Evolutionary conservation across 1,140 invertebrate genomes (phyloP).

Genomic region (Campodea augens): DNA sequence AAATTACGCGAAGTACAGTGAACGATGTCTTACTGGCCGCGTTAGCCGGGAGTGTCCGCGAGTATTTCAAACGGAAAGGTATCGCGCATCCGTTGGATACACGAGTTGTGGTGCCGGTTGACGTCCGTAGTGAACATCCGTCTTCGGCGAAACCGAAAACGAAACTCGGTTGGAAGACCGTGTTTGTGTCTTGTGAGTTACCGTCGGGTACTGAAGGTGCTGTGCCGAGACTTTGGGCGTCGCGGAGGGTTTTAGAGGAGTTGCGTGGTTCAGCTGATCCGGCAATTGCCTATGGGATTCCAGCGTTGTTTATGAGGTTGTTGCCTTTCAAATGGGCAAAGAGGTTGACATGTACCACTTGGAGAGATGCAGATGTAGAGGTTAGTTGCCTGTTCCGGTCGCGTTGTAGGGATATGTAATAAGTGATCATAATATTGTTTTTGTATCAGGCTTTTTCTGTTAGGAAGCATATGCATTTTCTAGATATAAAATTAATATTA

Average conservation of each 20-base stretch:
- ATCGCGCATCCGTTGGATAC: slow-evolving; percentile 29
- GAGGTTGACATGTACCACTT: too few species aligned
- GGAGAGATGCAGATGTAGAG: too few species aligned
- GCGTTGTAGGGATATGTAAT: too few species aligned
- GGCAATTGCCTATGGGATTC: slow-evolving; percentile 29
- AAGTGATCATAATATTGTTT: too few species aligned
- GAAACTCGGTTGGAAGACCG: slow-evolving; percentile 24
- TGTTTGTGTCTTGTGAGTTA: slow-evolving; percentile 26
- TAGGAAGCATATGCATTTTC: too few species aligned
- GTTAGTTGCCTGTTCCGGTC: too few species aligned
- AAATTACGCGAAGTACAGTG: slow-evolving; percentile 31
- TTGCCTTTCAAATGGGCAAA: slow-evolving; percentile 18
- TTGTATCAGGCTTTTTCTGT: too few species aligned
- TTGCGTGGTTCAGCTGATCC: slow-evolving; percentile 28
- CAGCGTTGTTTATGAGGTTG: slow-evolving; percentile 23
- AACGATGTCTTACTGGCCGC: slow-evolving; percentile 34
- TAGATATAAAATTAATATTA: too few species aligned
- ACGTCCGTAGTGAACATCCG: slow-evolving; percentile 24
- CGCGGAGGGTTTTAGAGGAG: slow-evolving; percentile 28
- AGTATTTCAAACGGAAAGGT: slow-evolving; percentile 27
- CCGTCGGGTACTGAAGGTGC: slow-evolving; percentile 33
- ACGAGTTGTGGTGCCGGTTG: slow-evolving; percentile 28
- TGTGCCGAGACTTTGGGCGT: slow-evolving; percentile 38
- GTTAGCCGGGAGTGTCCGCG: slow-evolving; percentile 28
- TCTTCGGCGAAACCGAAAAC: slow-evolving; percentile 15